phyloP scores from a whole-genome alignment of 2,797 vertebrate genomes.

The Selene dorsalis region DNA sequence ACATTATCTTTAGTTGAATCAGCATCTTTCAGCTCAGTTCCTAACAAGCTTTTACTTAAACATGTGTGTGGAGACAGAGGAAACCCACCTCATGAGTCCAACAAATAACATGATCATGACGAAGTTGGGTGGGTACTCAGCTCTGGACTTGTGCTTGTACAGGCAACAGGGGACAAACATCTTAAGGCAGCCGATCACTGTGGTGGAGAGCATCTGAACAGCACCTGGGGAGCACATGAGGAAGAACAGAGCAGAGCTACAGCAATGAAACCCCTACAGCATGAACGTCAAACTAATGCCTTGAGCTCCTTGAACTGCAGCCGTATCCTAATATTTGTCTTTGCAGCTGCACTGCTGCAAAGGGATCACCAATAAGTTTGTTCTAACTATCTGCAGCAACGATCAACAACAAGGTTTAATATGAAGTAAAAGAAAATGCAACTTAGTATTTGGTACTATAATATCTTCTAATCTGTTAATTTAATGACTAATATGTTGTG shows the following conservation, averaged over 20 bases:
- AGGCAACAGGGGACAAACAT: conserved; percentile 94
- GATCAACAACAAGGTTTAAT: neutral
- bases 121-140: conserved; percentile 92
- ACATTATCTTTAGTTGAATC: too few species aligned
- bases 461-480: neutral
- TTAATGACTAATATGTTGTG: neutral
- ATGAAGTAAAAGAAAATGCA: neutral
- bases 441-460: neutral
- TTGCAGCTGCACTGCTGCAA: neutral
- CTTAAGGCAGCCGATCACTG: conserved; percentile 92
- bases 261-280: neutral
- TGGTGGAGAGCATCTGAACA: conserved; percentile 96
- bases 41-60: neutral
- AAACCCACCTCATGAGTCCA: conserved; percentile 92
- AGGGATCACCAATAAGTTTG: neutral
- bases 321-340: neutral
- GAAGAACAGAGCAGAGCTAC: neutral
- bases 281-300: neutral
- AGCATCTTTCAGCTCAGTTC: too few species aligned
- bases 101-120: conserved; percentile 98
- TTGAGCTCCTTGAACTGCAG: neutral
- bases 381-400: neutral
- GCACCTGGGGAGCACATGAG: conserved; percentile 83
- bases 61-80: neutral
- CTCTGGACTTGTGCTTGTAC: conserved; percentile 92